Base-by-base conservation (phyloP, 2,113 vertebrate genomes). In the Poeciliopsis prolifica region DNA sequence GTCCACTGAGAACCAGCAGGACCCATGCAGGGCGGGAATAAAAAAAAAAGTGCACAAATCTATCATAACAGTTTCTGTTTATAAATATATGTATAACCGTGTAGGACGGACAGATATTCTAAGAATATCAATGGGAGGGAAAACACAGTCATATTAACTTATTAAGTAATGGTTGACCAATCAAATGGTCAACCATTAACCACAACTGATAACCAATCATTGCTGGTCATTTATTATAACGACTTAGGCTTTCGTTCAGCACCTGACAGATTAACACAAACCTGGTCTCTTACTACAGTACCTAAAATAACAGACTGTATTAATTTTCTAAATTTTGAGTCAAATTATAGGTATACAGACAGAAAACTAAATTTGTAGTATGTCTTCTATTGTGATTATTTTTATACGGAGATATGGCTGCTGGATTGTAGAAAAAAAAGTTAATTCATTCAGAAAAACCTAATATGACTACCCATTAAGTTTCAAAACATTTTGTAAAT, bases 1-100 rank as follows among this genome's bases (percentile, higher is more conserved):
- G 86, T 79, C 79, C 84, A 37, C 62, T 72, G 79, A 87, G 77
- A 81, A 87, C 82, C 88, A 81, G 85, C 28, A 17, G 79, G 87
- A 71, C 26, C 24, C 69, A 75, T 69, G 65, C 65, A 58, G 61
- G 51, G 66, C 54, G 77, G 65, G 29, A 61, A 26, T 40, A 29
- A 51, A 72, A 2, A 58, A 19, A 42, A 61, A 51, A 70, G 44
- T 62, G 51, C 51, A 58, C 51, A 24, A n/a, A 58, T 54, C 51
- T 54, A 19, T 58, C 24, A 58, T 10, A 24, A 9, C 44, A 62
- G 51, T 79, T 80, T 17, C 37, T 48, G 61, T 61, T 75, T 60
- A 62, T 31, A 61, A 40, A 35, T 15, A 48, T 28, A 61, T 15
- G 17, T 66, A 8, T 31, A 70, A 37, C 13, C 31, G 48, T 26